These are phyloP conservation scores for Notodonta ziczac DNA, from an alignment of 2,888 invertebrate genomes.

Conservation along the genomic window DNA sequence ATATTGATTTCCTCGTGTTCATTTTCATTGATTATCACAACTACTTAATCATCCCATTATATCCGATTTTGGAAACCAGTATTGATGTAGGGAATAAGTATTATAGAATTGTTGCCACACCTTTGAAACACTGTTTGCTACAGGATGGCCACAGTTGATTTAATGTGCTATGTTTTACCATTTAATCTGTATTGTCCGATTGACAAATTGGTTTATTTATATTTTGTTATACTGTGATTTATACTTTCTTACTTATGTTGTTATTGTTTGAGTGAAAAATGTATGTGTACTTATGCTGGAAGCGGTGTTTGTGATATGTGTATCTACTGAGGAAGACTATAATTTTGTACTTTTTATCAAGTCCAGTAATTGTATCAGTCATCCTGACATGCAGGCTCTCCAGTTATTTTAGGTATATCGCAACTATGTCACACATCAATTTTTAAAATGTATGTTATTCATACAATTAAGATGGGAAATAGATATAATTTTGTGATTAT, in stretches of 20 bases:
- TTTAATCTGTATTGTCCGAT: conserved; percentile 31
- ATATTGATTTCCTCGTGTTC: no score
- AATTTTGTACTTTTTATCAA: conserved; percentile 15
- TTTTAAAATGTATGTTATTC: conserved; percentile 6
- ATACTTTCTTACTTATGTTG: conserved; percentile 57
- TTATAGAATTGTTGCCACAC: conserved; percentile 27
- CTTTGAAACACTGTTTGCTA: conserved; percentile 28
- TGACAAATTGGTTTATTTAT: conserved; percentile 42
- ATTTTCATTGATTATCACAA: no score
- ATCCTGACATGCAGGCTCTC: neutral
- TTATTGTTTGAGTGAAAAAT: conserved; percentile 36
- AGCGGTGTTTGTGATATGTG: conserved; percentile 2
- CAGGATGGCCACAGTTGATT: conserved; percentile 23
- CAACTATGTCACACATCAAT: neutral
- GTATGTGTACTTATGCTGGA: conserved; percentile 32
- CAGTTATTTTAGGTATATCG: neutral
- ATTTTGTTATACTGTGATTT: conserved; percentile 56
- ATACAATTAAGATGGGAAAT: conserved; percentile 8
- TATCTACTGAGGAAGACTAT: conserved; percentile 17
- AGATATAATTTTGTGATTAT: neutral
- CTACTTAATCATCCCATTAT: no score
- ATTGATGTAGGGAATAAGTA: conserved; percentile 33
- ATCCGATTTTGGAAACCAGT: conserved; percentile 16
- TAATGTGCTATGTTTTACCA: conserved; percentile 29
- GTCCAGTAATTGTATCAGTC: conserved; percentile 10